Percentiles rank a stretch among this genome's conserved stretches.
Conservation (phyloP, 2,888 invertebrate genomes). For the Troides aeacus region DNA sequence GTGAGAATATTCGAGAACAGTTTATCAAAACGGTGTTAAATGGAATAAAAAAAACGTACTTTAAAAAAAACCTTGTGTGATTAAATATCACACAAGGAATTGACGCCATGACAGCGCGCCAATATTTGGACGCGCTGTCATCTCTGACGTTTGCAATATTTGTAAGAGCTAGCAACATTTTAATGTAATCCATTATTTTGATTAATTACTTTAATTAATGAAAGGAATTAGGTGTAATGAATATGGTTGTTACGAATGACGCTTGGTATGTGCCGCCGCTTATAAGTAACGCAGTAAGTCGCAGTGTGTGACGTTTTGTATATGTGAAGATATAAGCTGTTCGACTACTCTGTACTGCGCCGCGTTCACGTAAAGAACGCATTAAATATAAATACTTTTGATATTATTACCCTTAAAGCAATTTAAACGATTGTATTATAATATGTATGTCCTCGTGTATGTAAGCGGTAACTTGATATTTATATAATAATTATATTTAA, state of each 20-base stretch:
- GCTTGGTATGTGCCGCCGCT: constrained; percentile 3
- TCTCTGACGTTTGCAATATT: not conserved
- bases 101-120: too few species aligned
- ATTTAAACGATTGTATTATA: constrained; percentile 16
- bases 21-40: too few species aligned
- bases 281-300: not conserved
- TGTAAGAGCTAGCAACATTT: constrained; percentile 19
- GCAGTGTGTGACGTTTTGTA: not conserved
- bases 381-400: constrained; percentile 8
- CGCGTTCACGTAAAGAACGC: not conserved
- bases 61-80: too few species aligned
- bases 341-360: not conserved
- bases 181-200: not conserved
- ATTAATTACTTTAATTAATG: not conserved
- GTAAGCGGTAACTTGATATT: constrained; percentile 26
- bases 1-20: too few species aligned
- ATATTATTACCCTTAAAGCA: constrained; percentile 2
- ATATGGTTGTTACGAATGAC: not conserved
- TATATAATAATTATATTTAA: constrained; percentile 6
- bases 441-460: constrained; percentile 21
- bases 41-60: too few species aligned
- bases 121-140: too few species aligned
- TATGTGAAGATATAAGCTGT: constrained; percentile 8
- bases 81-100: too few species aligned
- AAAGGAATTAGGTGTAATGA: not conserved